Base-by-base conservation (phyloP, 2,888 invertebrate species). In the Drosophila cracens region DNA sequence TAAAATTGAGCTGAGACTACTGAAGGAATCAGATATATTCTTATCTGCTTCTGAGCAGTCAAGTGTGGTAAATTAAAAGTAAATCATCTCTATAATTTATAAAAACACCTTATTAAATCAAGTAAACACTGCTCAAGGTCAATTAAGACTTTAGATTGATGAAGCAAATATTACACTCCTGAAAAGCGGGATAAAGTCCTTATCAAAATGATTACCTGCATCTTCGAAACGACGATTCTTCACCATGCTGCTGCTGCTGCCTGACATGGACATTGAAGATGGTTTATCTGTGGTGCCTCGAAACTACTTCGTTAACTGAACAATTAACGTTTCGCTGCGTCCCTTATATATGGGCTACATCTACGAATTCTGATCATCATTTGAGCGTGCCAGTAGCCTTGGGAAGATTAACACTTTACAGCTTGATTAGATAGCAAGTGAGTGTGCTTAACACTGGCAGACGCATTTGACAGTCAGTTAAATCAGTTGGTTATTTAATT, bases 151-250 rank as follows among this genome's bases (percentile, higher is more conserved):
- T 21, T 21, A 43, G 46, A 25, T 46, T 16, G 21, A 46, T 46
- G 4, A 46, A 25, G 0, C 16, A 25, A 46, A 16, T 46, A 16
- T 16, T 25, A 4, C 2, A 16, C 16, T 8, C 1, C 21, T 4
- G 25, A 1, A 25, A 46, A 25, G 16, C 2, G 16, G 34, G 3
- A 53, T 8, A 49, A n/a, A 8, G 27, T 43, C 16, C 61, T 43
- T 2, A 3, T 25, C 18, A 0, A 13, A 8, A 33, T 1, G 2
- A 83, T 80, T 85, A 80, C 87, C 92, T 87, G 83, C 79, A 56
- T 85, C 79, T 64, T 93, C 93, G 65, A 81, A 92, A 21, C 93
- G 90, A 56, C 92, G 92, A 89, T 92, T 92, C 72, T 92, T 93
- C 29, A 81, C 89, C 74, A 89, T 86, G 57, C 49, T 62, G 8